A percentile compares a stretch with the other conserved stretches of the same genome.
phyloP scores from a whole-genome alignment of 2,797 vertebrate species.

The Notamacropus eugenii region DNA sequence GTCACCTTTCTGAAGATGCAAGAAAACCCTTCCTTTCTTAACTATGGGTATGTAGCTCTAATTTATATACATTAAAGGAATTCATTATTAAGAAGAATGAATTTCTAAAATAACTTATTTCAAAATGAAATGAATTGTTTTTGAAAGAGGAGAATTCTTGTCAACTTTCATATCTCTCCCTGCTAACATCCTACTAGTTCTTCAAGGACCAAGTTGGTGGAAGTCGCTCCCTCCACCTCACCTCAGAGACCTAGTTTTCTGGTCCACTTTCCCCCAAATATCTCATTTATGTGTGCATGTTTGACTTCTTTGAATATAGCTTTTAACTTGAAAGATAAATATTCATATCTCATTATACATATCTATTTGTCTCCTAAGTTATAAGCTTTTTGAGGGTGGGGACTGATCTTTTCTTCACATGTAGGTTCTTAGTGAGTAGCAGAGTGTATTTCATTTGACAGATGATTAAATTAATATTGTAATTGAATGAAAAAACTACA shows the following conservation, averaged over 20 bases:
- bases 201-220: background rate
- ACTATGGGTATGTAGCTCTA: background rate
- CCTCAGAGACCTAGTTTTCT: background rate
- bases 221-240: background rate
- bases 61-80: background rate
- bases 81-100: background rate
- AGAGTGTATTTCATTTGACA: background rate
- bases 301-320: background rate
- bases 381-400: background rate
- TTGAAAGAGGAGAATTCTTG: background rate
- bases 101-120: background rate
- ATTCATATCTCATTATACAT: background rate
- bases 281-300: background rate
- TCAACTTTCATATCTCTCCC: background rate
- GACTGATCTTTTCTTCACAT: background rate
- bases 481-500: conserved; percentile 39
- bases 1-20: background rate
- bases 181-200: background rate
- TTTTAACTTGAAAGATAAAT: background rate
- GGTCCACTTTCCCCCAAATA: background rate
- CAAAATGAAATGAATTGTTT: background rate
- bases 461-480: background rate
- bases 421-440: background rate
- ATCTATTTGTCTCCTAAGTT: background rate
- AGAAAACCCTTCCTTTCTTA: background rate